These are phyloP conservation scores for Paramuricea clavata DNA, from an alignment of 92 coral and sea anemone genomes.

Conservation along the genomic window DNA sequence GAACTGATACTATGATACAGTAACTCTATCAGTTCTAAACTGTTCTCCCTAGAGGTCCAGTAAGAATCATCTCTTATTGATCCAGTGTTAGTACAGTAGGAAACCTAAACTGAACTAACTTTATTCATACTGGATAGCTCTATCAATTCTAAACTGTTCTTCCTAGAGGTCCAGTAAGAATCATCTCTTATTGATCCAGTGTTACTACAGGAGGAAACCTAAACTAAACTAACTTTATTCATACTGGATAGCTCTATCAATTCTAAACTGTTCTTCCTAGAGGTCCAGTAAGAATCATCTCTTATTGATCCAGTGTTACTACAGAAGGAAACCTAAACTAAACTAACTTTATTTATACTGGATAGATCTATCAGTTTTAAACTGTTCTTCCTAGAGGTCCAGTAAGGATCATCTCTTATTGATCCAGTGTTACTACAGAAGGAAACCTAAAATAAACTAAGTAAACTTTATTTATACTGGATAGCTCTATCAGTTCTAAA, in stretches of 20 bases:
- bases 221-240: too few species aligned
- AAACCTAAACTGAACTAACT: not conserved
- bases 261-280: not conserved
- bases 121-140: too few species aligned
- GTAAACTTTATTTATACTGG: too few species aligned
- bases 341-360: too few species aligned
- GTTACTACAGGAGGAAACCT: not conserved
- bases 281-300: not conserved
- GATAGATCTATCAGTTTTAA: too few species aligned
- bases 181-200: too few species aligned
- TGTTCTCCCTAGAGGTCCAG: not conserved
- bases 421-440: not conserved
- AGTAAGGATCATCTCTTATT: not conserved
- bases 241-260: too few species aligned
- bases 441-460: not conserved
- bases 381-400: not conserved
- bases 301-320: not conserved
- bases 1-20: too few species aligned
- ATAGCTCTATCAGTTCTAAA: not conserved
- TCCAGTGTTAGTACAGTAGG: not conserved
- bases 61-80: not conserved
- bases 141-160: not conserved
- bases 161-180: not conserved
- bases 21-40: too few species aligned
- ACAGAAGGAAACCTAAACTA: not conserved